Evolutionary conservation across 2,797 vertebrate genomes (phyloP), one percentile per base, ranked within the genome.

Genomic region (Lophotriccus pileatus): DNA sequence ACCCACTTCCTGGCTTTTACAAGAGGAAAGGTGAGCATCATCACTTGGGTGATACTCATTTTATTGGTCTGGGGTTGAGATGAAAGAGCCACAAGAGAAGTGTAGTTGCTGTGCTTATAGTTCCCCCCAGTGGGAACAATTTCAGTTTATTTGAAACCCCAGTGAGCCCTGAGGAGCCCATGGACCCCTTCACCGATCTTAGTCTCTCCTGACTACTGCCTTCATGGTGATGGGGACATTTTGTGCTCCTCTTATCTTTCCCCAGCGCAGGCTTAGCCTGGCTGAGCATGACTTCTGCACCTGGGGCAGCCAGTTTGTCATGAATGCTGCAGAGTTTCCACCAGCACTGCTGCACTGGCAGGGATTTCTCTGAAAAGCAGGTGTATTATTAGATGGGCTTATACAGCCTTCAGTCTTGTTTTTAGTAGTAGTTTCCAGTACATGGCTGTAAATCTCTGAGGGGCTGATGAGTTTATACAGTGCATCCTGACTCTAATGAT

Each of bases 401-500:
- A 94, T 77, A 36, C 7, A 22, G 34, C 62, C 67, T 94, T 97
- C 95, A 90, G 5, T 94, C 90, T 95, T 84, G 67, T 53, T 94
- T 95, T 93, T 93, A 94, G 79, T 82, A 52, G 87, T 76, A 93
- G 87, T 77, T 92, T 93, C 70, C 84, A 91, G 30, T 64, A 77
- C 7, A 2, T 23, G 55, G 70, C 55, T 88, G 68, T 97, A 97
- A 97, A 97, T 96, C 86, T 68, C 78, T 28, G 37, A 78, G 50
- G 46, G 76, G 78, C 27, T 97, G 92, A 92, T 91, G 77, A 69
- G 74, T 92, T 96, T 94, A 85, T 83, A 72, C 64, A 58, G 46
- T 63, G 19, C 66, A 69, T 90, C 84, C 74, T 95, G 91, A 75
- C n/a, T 79, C 53, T 96, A 92, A 96, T 87, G 79, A 87, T 94